A percentile compares a stretch with the other conserved stretches of the same genome.
These are phyloP conservation scores for Blastobasis lacticolella DNA, from an alignment of 2,888 invertebrate genomes.

Conservation along the genomic window DNA sequence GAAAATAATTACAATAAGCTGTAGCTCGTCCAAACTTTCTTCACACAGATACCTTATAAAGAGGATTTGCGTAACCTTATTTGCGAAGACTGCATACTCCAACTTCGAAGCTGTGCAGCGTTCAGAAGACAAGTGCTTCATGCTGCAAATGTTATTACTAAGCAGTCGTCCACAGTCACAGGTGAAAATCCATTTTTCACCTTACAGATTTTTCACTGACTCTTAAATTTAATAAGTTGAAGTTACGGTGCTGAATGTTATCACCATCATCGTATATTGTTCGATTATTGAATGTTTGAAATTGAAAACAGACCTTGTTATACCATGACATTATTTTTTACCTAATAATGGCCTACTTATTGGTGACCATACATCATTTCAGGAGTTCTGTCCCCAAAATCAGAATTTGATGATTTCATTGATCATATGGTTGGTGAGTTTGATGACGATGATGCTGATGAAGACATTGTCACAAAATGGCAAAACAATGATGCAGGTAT, in stretches of 20 bases:
- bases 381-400: background rate
- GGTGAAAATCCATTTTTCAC: too few relatives aligned
- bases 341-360: too few relatives aligned
- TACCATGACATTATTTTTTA: too few relatives aligned
- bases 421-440: conserved; percentile 9
- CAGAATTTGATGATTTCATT: conserved; percentile 4
- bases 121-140: conserved; percentile 15
- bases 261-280: too few relatives aligned
- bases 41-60: background rate
- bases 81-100: conserved; percentile 13
- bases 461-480: conserved; percentile 9
- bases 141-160: conserved; percentile 5
- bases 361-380: too few relatives aligned
- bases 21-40: background rate
- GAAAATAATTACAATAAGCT: background rate
- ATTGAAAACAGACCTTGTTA: too few relatives aligned
- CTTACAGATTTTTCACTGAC: too few relatives aligned
- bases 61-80: background rate
- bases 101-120: conserved; percentile 13
- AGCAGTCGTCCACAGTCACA: too few relatives aligned
- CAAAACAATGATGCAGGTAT: background rate
- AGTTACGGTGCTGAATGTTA: too few relatives aligned
- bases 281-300: too few relatives aligned
- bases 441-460: conserved; percentile 9
- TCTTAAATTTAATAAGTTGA: too few relatives aligned